phyloP scores from a whole-genome alignment of 2,113 vertebrate species.

The Phyllostomus discolor region DNA sequence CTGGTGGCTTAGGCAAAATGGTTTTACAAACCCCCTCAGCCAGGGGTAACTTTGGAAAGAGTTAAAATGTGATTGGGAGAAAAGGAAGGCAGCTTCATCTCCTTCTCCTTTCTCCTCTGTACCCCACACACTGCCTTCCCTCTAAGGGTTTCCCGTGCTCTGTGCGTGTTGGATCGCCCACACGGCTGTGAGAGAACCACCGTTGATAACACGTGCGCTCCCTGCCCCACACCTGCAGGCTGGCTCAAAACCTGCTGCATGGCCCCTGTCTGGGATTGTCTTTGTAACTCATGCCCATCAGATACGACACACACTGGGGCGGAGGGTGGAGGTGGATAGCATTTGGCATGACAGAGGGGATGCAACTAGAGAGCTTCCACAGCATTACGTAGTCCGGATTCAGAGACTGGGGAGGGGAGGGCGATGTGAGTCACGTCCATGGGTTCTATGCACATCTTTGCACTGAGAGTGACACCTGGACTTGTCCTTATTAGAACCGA shows the following conservation, averaged over 20 bases:
- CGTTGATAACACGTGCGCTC: not conserved
- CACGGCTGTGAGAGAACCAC: slow-evolving; percentile 3
- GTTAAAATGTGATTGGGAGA: not conserved
- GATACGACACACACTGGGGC: slow-evolving; percentile 18
- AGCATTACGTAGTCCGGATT: not conserved
- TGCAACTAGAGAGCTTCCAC: not conserved
- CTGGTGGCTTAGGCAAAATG: not conserved
- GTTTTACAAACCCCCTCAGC: not conserved
- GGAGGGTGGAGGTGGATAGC: not conserved
- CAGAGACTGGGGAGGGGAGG: not conserved
- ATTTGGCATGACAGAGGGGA: not conserved
- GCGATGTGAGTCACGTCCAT: not conserved
- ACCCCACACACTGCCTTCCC: not conserved
- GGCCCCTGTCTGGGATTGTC: not conserved
- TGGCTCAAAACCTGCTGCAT: slow-evolving; percentile 23
- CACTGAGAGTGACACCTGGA: not conserved
- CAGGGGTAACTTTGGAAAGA: not conserved
- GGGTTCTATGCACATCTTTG: not conserved
- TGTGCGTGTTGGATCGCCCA: slow-evolving; percentile 5
- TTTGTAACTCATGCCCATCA: slow-evolving; percentile 60
- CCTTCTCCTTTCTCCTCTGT: not conserved
- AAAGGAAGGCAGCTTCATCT: not conserved
- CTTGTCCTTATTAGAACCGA: not conserved
- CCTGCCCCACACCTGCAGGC: slow-evolving; percentile 55
- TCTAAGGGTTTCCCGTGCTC: slow-evolving; percentile 22